Percentiles rank a stretch among this genome's conserved stretches.
These are phyloP conservation scores for Anas platyrhynchos DNA, from an alignment of 2,113 vertebrate species.

Conservation along the genomic window DNA sequence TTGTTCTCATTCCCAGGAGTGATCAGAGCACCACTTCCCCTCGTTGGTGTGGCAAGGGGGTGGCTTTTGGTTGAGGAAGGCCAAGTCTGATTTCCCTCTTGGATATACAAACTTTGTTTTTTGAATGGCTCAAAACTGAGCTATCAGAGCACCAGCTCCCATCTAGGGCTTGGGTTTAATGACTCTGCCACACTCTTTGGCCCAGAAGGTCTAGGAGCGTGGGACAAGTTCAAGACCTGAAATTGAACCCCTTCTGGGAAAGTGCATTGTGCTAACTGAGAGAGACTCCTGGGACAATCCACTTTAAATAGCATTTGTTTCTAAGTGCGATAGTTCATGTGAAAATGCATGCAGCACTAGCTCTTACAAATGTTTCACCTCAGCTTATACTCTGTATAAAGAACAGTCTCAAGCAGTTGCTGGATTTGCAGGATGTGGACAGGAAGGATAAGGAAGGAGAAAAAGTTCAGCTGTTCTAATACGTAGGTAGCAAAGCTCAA, in stretches of 20 bases:
- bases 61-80: neutral
- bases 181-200: constrained; percentile 25
- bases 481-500: neutral
- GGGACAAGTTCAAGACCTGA: constrained; percentile 64
- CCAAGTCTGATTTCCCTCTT: neutral
- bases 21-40: neutral
- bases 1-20: constrained; percentile 28
- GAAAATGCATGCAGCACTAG: constrained; percentile 40
- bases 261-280: constrained; percentile 50
- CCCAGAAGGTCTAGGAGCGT: constrained; percentile 52
- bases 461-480: constrained; percentile 30
- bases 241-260: constrained; percentile 64
- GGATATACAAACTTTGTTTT: neutral
- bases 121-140: neutral
- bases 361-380: constrained; percentile 37
- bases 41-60: neutral
- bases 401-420: neutral
- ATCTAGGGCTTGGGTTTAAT: neutral
- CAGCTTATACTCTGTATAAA: neutral
- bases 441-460: constrained; percentile 20
- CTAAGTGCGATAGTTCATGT: constrained; percentile 68
- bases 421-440: constrained; percentile 26
- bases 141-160: neutral
- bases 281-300: constrained; percentile 61
- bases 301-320: constrained; percentile 68